phyloP scores from a whole-genome alignment of 2,888 invertebrate genomes.

The Phortica magna region DNA sequence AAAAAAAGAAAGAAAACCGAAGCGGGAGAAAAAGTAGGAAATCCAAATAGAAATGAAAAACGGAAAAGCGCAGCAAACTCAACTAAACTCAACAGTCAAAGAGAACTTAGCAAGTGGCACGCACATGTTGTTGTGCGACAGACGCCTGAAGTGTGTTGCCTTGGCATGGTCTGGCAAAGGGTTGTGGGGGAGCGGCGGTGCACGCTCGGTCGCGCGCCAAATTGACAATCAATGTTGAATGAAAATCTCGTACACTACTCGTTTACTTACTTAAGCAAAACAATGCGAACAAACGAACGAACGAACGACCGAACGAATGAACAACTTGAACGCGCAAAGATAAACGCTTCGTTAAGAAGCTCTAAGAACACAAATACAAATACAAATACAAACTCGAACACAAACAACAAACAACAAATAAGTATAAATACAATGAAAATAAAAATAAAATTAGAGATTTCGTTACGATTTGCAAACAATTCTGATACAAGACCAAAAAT shows the following conservation, averaged over 20 bases:
- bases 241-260: constrained; percentile 44
- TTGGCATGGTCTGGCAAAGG: too few relatives aligned
- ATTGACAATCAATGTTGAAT: constrained; percentile 66
- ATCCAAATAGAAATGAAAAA: not conserved
- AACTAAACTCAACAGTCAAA: constrained; percentile 1
- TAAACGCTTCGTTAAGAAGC: not conserved
- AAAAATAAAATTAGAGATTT: not conserved
- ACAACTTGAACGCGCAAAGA: not conserved
- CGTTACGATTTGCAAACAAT: not conserved
- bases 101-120: constrained; percentile 5
- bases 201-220: constrained; percentile 23
- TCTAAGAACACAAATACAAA: not conserved
- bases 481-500: constrained; percentile 17
- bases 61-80: not conserved
- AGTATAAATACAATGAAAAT: not conserved
- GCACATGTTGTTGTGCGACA: not conserved
- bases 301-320: too few relatives aligned
- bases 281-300: constrained; percentile 19
- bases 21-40: not conserved
- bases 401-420: too few relatives aligned
- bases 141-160: too few relatives aligned
- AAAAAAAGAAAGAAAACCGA: not conserved
- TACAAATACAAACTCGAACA: not conserved
- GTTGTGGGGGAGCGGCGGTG: not conserved
- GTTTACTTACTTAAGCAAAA: constrained; percentile 36